These are phyloP conservation scores for Lepidocyrtoides sp. DNA, from an alignment of 2,888 invertebrate genomes.

Conservation along the genomic window DNA sequence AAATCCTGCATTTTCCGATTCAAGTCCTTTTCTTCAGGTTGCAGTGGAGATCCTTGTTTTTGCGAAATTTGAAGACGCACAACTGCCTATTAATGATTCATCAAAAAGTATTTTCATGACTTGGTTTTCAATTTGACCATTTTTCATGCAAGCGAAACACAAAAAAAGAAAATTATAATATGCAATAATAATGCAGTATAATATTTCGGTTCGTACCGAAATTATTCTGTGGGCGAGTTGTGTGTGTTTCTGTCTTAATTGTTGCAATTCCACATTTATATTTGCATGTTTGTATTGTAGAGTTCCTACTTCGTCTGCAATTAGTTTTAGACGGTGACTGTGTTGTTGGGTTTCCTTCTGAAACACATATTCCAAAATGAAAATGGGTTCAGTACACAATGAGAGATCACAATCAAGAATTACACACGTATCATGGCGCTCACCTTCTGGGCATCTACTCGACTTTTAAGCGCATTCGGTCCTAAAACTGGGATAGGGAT, in stretches of 20 bases:
- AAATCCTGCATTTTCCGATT: no score
- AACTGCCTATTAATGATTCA: conserved; percentile 90
- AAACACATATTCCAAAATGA: no score
- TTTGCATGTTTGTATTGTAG: conserved; percentile 94
- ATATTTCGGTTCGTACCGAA: conserved; percentile 89
- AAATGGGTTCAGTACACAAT: no score
- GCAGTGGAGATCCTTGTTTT: conserved; percentile 95
- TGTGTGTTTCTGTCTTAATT: conserved; percentile 93
- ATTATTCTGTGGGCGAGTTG: conserved; percentile 94
- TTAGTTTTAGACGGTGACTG: conserved; percentile 92
- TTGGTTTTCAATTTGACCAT: no score
- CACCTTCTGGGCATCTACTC: conserved; percentile 91
- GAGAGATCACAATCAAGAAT: no score
- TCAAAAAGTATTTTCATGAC: no score
- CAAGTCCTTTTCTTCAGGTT: conserved; percentile 96
- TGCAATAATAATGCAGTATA: no score
- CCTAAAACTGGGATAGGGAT: conserved; percentile 98
- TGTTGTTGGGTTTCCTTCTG: conserved; percentile 94
- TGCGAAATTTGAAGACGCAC: conserved; percentile 95
- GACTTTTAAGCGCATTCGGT: conserved; percentile 90
- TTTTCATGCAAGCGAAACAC: background rate
- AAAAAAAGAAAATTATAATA: background rate
- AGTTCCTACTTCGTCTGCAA: conserved; percentile 92
- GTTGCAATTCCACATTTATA: conserved; percentile 93
- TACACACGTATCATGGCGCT: no score